phyloP scores from a whole-genome alignment of 2,797 vertebrate species.

The Chiroxiphia lanceolata region DNA sequence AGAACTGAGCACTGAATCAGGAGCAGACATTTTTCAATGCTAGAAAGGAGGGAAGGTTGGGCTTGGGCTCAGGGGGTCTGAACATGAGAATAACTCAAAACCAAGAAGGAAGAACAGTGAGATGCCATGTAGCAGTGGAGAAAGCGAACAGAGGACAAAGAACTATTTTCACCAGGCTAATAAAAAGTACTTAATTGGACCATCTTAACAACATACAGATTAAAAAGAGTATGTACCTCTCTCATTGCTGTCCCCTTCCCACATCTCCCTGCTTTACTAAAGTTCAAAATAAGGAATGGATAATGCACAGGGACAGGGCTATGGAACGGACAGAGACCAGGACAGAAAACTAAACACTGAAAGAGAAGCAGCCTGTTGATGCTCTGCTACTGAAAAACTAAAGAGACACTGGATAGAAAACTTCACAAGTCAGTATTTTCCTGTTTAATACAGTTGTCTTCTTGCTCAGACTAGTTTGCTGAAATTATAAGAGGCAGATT shows the following conservation, averaged over 20 bases:
- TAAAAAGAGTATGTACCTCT: neutral
- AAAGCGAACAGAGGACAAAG: neutral
- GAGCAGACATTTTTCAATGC: neutral
- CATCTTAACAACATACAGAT: neutral
- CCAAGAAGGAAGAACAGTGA: neutral
- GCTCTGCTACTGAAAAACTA: neutral
- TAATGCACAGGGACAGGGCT: neutral
- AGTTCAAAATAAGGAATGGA: neutral
- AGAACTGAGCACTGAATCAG: neutral
- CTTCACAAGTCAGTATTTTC: neutral
- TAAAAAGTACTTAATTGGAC: neutral
- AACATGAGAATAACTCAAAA: neutral
- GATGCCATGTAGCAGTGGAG: fast-evolving
- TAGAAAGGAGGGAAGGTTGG: neutral
- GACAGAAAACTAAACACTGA: neutral
- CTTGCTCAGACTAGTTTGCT: neutral
- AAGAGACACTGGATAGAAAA: neutral
- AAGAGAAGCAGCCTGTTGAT: neutral
- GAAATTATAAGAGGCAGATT: neutral
- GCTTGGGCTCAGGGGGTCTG: neutral
- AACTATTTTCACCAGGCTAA: neutral
- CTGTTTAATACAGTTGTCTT: neutral
- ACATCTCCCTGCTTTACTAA: neutral
- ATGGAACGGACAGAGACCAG: neutral
- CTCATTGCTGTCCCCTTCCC: neutral